Base-by-base conservation (phyloP, 2,888 invertebrate genomes). In the Cryptocheilus praepositus region DNA sequence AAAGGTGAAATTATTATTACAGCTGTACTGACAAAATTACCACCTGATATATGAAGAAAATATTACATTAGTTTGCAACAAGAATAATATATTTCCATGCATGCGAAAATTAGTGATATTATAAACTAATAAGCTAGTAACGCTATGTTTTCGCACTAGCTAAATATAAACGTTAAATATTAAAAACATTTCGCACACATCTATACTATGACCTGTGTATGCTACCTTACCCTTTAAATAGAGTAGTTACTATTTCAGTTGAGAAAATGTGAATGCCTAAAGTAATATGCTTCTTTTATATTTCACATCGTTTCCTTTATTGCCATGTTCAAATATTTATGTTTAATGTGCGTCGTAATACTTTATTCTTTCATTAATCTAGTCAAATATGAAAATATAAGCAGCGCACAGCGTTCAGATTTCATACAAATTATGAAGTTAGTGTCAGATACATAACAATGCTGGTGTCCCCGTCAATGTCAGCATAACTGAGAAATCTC, bases 71-170 rank as follows among this genome's bases (percentile, higher is more conserved):
- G 36, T 11, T 65, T 61, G 61, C 36, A 61, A n/a, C 36, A 54
- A 13, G 59, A 49, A 11, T 54, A 16, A 16, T 36, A 61, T 61
- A 61, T 65, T 36, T 36, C 44, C 52, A 61, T 72, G 77, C 77
- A 79, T 80, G 80, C 16, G 55, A 64, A 67, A 61, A 56, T 76
- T 61, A 71, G 70, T 60, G 60, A 64, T 59, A 45, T 55, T 55
- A 53, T 64, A 63, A 61, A 44, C 60, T 68, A 36, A 67, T 70
- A 65, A 68, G 54, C 75, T 79, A 76, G 81, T 73, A 70, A 73
- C 65, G 71, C 63, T 58, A 58, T 62, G 60, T 51, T 68, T 69
- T 81, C 61, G 74, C 73, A 80, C 70, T 76, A 75, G 80, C 67
- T 64, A 57, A 57, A 55, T 19, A 61, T 66, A 69, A 66, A 19